Evolutionary conservation across 2,888 invertebrate genomes (phyloP).

Genomic region (Venusia cambrica): DNA sequence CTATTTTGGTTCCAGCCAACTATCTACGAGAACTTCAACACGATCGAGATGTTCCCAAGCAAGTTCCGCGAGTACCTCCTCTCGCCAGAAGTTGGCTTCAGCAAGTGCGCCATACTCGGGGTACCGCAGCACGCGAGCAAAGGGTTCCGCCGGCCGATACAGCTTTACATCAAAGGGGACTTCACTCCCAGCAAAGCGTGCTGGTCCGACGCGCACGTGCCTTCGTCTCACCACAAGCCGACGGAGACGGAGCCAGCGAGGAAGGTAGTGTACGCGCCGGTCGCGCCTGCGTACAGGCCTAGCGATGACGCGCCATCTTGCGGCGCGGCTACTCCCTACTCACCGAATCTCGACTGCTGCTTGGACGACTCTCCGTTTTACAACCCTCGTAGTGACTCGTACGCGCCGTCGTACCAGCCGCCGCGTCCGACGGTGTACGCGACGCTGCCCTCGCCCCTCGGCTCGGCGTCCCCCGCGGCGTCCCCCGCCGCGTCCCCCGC

Average conservation of each 20-base stretch:
- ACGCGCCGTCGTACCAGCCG: conserved; percentile 75
- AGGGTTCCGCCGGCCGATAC: conserved; percentile 93
- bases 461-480: conserved; percentile 63
- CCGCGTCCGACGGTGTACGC: conserved; percentile 76
- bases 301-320: conserved; percentile 77
- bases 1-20: conserved; percentile 84
- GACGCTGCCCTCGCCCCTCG: conserved; percentile 68
- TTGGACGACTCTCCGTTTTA: conserved; percentile 76
- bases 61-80: conserved; percentile 96
- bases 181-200: conserved; percentile 83
- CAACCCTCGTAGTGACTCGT: conserved; percentile 75
- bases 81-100: conserved; percentile 94
- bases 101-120: conserved; percentile 92
- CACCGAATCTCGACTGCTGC: conserved; percentile 68
- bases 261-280: conserved; percentile 75
- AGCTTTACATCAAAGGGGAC: conserved; percentile 84
- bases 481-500: conserved; percentile 67
- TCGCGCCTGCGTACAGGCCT: conserved; percentile 67
- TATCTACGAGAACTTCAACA: conserved; percentile 91
- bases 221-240: conserved; percentile 82
- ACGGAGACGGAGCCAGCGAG: conserved; percentile 78
- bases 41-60: conserved; percentile 93
- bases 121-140: conserved; percentile 91
- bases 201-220: conserved; percentile 84
- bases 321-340: conserved; percentile 76